These are phyloP conservation scores for Archivesica marissinica DNA, from an alignment of 1,140 invertebrate species.

Conservation along the genomic window DNA sequence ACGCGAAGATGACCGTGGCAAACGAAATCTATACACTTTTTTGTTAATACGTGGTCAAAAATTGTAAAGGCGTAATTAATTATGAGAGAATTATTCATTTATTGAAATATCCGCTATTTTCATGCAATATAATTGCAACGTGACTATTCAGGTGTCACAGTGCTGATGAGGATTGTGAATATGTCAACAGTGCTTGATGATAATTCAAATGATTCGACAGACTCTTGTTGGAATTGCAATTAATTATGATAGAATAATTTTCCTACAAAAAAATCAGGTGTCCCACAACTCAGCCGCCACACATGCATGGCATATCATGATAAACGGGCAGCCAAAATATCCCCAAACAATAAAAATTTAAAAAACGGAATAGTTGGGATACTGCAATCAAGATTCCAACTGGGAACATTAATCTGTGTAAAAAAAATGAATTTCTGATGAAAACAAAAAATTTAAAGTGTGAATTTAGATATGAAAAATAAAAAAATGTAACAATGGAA, in stretches of 20 bases:
- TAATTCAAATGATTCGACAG: constrained; percentile 13
- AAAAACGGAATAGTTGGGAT: too few relatives aligned
- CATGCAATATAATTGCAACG: constrained; percentile 41
- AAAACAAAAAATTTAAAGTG: too few relatives aligned
- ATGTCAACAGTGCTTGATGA: constrained; percentile 3
- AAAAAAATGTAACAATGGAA: too few relatives aligned
- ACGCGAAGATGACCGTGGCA: constrained; percentile 14
- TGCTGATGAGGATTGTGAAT: background rate
- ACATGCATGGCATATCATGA: too few relatives aligned
- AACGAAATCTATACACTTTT: constrained; percentile 37
- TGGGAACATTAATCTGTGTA: too few relatives aligned
- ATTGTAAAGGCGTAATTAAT: constrained; percentile 42
- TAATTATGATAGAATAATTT: constrained; percentile 16
- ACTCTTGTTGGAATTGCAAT: constrained; percentile 1
- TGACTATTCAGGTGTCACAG: constrained; percentile 4
- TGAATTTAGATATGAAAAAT: too few relatives aligned
- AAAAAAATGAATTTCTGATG: too few relatives aligned
- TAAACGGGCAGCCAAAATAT: too few relatives aligned
- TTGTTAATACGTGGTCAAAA: constrained; percentile 40
- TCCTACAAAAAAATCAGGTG: constrained; percentile 9
- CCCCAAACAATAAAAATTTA: too few relatives aligned
- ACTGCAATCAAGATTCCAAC: too few relatives aligned
- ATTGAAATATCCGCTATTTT: constrained; percentile 28
- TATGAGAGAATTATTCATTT: constrained; percentile 34
- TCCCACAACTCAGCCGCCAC: too few relatives aligned